These are phyloP conservation scores for Apus apus DNA, from an alignment of 2,113 vertebrate species.

Conservation along the genomic window DNA sequence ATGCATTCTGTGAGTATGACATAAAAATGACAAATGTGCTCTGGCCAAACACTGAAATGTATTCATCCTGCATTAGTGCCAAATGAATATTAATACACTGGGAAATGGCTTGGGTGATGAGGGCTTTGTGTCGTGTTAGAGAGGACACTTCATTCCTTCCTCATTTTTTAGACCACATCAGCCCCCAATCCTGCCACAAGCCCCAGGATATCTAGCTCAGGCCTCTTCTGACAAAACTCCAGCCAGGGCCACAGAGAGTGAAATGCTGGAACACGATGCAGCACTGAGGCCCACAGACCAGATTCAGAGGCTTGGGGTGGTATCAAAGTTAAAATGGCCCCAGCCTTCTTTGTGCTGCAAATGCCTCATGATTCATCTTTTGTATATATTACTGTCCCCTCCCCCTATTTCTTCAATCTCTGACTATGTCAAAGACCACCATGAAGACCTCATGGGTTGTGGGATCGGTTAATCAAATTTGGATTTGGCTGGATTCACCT, in stretches of 20 bases:
- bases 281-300: background rate
- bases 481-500: background rate
- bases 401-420: background rate
- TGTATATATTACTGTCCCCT: background rate
- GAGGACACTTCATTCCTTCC: conserved; percentile 36
- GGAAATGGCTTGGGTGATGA: conserved; percentile 54
- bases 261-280: rapidly evolving
- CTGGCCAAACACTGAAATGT: conserved; percentile 52
- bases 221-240: background rate
- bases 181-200: background rate
- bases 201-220: background rate
- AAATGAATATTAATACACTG: conserved; percentile 71
- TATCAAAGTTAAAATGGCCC: background rate
- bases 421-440: background rate
- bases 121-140: conserved; percentile 3
- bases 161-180: conserved; percentile 10
- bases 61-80: conserved; percentile 64
- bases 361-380: background rate
- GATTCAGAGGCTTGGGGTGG: background rate
- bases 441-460: background rate
- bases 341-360: background rate
- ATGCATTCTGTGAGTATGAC: conserved; percentile 31
- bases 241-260: background rate
- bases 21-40: conserved; percentile 55
- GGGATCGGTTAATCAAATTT: background rate